Percentiles rank a stretch among this genome's conserved stretches.
phyloP scores from a whole-genome alignment of 2,797 vertebrate genomes.

The Cryptoblepharus egeriae region DNA sequence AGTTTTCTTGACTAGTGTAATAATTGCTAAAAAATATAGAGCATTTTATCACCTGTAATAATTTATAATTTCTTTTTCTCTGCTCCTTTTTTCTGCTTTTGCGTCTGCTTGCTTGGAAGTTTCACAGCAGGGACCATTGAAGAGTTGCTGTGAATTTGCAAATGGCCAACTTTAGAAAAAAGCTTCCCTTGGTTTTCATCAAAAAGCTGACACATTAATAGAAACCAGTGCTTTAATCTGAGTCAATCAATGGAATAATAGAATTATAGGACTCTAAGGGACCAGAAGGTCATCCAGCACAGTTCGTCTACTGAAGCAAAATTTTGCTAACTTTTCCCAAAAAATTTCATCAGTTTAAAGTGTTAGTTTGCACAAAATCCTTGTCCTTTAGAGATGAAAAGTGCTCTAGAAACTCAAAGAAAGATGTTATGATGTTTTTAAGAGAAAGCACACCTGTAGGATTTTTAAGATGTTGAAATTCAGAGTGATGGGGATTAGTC shows the following conservation, averaged over 20 bases:
- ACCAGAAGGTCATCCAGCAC: neutral
- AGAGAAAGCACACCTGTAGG: no score
- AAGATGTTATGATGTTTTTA: no score
- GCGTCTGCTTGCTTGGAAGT: neutral
- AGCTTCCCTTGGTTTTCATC: neutral
- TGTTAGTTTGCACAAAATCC: neutral
- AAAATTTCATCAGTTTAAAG: neutral
- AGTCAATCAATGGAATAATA: neutral
- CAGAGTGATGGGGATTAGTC: no score
- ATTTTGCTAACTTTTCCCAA: neutral
- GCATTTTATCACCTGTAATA: neutral
- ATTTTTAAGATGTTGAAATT: no score
- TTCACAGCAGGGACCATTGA: neutral
- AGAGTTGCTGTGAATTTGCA: neutral
- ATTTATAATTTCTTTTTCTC: neutral
- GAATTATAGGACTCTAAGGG: neutral
- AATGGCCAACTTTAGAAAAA: neutral
- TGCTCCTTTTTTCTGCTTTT: fast-evolving
- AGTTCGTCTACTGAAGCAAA: neutral
- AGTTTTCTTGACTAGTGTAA: slow-evolving; percentile 1
- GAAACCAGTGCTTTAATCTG: neutral
- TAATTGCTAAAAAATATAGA: slow-evolving; percentile 26
- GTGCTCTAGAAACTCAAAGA: neutral
- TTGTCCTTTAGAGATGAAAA: no score
- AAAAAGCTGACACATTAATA: neutral